Evolutionary conservation across 1,140 invertebrate species (phyloP).

Genomic region (Drosophila ironensis): DNA sequence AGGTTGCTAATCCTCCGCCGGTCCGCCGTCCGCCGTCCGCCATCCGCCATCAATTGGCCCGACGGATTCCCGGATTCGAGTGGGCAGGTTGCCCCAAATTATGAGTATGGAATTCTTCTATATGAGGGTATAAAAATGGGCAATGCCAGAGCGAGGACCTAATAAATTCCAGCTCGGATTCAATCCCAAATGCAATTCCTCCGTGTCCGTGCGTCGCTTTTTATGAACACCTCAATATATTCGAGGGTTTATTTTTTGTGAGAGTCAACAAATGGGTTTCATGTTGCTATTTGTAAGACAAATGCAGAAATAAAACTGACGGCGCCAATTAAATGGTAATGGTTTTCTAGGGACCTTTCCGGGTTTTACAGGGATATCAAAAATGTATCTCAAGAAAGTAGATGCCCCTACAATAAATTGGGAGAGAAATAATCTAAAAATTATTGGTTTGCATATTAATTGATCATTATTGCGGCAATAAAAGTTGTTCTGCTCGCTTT

Average conservation of each 20-base stretch:
- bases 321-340: not conserved
- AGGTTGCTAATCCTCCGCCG: conserved; percentile 25
- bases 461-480: too few relatives aligned
- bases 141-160: not conserved
- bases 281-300: not conserved
- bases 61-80: conserved; percentile 23
- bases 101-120: conserved; percentile 18
- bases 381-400: too few relatives aligned
- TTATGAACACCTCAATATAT: conserved; percentile 32
- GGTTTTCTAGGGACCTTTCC: not conserved
- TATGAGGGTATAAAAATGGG: not conserved
- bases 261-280: conserved; percentile 14
- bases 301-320: not conserved
- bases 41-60: conserved; percentile 27
- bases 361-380: not conserved
- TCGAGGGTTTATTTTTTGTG: conserved; percentile 5
- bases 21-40: conserved; percentile 7
- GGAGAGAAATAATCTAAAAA: too few relatives aligned
- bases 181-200: conserved; percentile 22
- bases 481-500: too few relatives aligned
- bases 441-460: too few relatives aligned
- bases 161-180: conserved; percentile 23
- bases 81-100: conserved; percentile 23
- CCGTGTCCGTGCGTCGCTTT: conserved; percentile 18
- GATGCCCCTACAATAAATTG: not conserved